A percentile compares a stretch with the other conserved stretches of the same genome.
Evolutionary conservation across 2,113 vertebrate genomes (phyloP).

Genomic region (Istiophorus platypterus): DNA sequence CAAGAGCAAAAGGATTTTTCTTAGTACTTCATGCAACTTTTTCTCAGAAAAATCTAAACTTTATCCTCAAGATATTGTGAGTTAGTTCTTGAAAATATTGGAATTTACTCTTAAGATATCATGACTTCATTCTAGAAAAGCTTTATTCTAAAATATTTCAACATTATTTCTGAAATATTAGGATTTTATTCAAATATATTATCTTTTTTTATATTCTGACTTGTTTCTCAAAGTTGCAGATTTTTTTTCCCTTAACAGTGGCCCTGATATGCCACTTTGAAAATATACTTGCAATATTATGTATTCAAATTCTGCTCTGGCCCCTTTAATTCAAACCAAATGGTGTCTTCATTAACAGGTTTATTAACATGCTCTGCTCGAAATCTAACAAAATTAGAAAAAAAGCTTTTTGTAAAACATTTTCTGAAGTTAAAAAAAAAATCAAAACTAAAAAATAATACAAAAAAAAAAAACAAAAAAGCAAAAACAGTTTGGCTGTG

Average conservation of each 20-base stretch:
- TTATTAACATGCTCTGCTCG: neutral
- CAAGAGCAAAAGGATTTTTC: neutral
- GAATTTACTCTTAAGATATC: neutral
- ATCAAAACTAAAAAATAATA: no score
- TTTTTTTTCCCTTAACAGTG: neutral
- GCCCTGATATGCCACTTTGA: neutral
- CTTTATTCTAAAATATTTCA: neutral
- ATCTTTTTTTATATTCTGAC: no score
- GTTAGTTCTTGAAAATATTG: neutral
- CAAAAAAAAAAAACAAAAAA: no score
- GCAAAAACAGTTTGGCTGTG: neutral
- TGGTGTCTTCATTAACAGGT: neutral
- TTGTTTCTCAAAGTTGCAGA: neutral
- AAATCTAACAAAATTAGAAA: neutral
- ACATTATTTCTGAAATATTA: neutral
- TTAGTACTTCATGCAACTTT: neutral
- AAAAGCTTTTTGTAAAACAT: neutral
- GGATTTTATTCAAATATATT: no score
- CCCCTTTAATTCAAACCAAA: no score
- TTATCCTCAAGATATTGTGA: neutral
- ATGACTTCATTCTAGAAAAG: neutral
- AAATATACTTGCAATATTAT: neutral
- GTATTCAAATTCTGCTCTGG: neutral
- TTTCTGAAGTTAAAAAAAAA: neutral
- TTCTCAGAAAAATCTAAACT: no score